A percentile compares a stretch with the other conserved stretches of the same genome.
phyloP scores from a whole-genome alignment of 2,797 vertebrate species.

The Antennarius maculatus region DNA sequence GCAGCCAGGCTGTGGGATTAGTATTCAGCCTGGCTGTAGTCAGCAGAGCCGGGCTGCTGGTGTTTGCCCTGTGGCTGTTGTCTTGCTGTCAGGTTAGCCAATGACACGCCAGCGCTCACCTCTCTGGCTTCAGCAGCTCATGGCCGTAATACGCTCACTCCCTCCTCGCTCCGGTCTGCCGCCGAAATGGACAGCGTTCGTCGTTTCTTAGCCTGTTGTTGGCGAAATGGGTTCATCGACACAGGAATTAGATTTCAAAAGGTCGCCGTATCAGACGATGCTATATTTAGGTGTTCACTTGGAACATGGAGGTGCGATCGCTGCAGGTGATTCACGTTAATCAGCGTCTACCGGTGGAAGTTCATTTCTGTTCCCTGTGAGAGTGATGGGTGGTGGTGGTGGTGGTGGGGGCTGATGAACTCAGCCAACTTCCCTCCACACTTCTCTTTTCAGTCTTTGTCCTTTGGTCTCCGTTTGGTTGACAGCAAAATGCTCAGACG shows the following conservation, averaged over 20 bases:
- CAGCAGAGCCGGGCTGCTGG: constrained; percentile 47
- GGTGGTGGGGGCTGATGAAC: constrained; percentile 21
- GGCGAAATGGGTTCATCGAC: neutral
- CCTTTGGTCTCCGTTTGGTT: neutral
- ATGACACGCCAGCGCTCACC: constrained; percentile 56
- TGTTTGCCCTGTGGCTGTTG: constrained; percentile 71
- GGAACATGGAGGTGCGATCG: constrained; percentile 1
- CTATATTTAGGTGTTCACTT: no score
- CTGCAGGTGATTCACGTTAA: constrained; percentile 11
- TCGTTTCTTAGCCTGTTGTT: neutral
- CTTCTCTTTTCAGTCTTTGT: constrained; percentile 3
- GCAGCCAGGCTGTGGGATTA: constrained; percentile 57
- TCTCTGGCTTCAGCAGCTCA: constrained; percentile 45
- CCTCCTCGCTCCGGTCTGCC: neutral
- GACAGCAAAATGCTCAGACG: neutral
- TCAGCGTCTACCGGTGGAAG: neutral
- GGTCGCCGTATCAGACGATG: no score
- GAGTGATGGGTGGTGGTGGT: constrained; percentile 19
- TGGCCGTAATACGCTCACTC: constrained; percentile 36
- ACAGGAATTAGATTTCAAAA: neutral
- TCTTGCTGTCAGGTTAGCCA: constrained; percentile 67
- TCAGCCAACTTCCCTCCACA: constrained; percentile 4
- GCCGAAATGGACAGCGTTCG: neutral
- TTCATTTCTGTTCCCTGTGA: constrained; percentile 23
- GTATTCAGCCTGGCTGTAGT: constrained; percentile 59